These are phyloP conservation scores for Pyrrhosoma nymphula DNA, from an alignment of 2,888 invertebrate genomes.

Conservation along the genomic window DNA sequence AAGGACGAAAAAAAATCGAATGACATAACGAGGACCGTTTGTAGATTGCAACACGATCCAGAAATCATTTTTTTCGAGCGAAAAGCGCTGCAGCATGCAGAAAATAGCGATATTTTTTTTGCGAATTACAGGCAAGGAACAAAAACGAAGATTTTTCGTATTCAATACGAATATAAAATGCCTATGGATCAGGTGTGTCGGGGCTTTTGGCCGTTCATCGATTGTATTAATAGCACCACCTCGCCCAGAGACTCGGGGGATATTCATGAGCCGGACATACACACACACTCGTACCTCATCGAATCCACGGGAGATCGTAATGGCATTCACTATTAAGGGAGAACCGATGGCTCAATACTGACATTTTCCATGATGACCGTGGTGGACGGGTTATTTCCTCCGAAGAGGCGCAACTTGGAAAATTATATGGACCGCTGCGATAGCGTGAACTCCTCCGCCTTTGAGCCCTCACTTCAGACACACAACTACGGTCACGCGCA, in stretches of 20 bases:
- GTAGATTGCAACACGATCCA: too few species aligned
- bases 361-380: slow-evolving; percentile 54
- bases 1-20: too few species aligned
- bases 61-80: too few species aligned
- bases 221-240: slow-evolving; percentile 46
- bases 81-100: too few species aligned
- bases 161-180: background rate
- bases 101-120: too few species aligned
- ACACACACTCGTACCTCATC: background rate
- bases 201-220: background rate
- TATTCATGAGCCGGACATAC: background rate
- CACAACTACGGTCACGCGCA: background rate
- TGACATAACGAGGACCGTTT: too few species aligned
- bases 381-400: slow-evolving; percentile 1
- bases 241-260: background rate
- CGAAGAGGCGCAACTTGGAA: background rate
- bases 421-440: background rate
- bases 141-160: too few species aligned
- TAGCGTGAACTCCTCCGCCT: background rate
- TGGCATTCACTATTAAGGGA: background rate
- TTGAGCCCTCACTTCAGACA: background rate
- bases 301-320: slow-evolving; percentile 9
- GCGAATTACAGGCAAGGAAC: too few species aligned
- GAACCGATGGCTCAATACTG: background rate
- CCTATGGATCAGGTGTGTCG: background rate